Conservation (phyloP, 1,140 invertebrate species). For the Arion vulgaris region DNA sequence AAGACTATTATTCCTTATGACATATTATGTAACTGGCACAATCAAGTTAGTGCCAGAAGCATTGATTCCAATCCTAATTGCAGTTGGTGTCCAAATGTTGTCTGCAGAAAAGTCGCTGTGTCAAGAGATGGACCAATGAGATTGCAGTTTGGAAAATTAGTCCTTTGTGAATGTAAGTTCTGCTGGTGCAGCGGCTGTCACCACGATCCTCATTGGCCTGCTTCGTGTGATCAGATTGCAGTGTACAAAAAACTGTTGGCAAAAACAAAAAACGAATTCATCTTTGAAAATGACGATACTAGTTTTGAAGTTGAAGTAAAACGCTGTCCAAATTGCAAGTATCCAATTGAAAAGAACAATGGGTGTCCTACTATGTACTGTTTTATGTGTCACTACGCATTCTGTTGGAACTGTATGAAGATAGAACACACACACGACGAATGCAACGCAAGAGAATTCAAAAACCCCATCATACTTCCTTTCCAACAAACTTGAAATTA, state of each 20-base stretch:
- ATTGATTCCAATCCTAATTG: constrained; percentile 1
- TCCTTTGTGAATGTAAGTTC: not conserved
- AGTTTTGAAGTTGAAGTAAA: not conserved
- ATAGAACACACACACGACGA: not conserved
- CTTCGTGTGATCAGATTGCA: constrained; percentile 27
- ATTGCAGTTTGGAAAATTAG: constrained; percentile 3
- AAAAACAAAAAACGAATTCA: not conserved
- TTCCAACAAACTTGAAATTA: not conserved
- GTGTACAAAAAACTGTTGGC: constrained; percentile 25
- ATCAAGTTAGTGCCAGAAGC: not conserved
- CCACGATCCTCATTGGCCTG: constrained; percentile 21
- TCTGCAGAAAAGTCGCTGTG: constrained; percentile 1
- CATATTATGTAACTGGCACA: not conserved
- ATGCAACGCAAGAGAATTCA: not conserved
- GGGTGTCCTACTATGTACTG: not conserved
- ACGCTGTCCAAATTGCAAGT: constrained; percentile 7
- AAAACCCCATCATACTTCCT: not conserved
- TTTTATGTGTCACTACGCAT: not conserved
- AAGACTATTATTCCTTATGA: not conserved
- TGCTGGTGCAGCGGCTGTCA: constrained; percentile 22
- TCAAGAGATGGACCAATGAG: not conserved
- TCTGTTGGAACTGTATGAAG: constrained; percentile 26
- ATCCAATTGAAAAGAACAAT: constrained; percentile 14
- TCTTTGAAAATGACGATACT: not conserved
- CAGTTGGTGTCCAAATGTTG: constrained; percentile 16